Conservation (phyloP, 1,140 invertebrate genomes). For the Drosophila nikananu region DNA sequence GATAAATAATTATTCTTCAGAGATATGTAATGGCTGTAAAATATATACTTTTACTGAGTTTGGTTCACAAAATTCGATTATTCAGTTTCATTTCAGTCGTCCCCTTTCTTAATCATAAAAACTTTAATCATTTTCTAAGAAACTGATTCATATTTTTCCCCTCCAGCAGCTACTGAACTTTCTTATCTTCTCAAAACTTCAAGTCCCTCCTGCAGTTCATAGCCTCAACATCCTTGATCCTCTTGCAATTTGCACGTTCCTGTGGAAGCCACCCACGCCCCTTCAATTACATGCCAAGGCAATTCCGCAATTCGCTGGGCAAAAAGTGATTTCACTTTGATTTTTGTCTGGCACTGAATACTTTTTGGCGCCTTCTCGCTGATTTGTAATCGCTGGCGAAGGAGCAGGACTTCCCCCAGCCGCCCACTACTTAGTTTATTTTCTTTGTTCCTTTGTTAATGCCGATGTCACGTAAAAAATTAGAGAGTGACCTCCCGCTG, state of each 20-base stretch:
- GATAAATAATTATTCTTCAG: not conserved
- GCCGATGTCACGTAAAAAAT: slow-evolving; percentile 78
- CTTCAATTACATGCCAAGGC: slow-evolving; percentile 68
- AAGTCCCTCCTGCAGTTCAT: not conserved
- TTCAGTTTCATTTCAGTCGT: not conserved
- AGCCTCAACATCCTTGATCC: slow-evolving; percentile 26
- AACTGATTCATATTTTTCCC: not conserved
- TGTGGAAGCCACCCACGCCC: slow-evolving; percentile 43
- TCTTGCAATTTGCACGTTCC: slow-evolving; percentile 59
- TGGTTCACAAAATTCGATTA: not conserved
- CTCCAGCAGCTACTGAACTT: not conserved
- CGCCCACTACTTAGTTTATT: slow-evolving; percentile 30
- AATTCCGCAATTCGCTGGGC: slow-evolving; percentile 62
- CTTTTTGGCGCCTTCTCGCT: slow-evolving; percentile 72
- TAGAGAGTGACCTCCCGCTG: slow-evolving; percentile 76
- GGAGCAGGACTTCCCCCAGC: slow-evolving; percentile 18
- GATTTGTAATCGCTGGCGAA: slow-evolving; percentile 52
- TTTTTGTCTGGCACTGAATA: slow-evolving; percentile 71
- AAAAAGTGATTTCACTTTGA: slow-evolving; percentile 64
- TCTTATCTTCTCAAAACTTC: not conserved
- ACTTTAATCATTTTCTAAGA: not conserved
- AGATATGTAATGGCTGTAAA: not conserved
- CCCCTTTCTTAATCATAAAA: too few species aligned
- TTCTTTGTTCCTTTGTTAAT: slow-evolving; percentile 45
- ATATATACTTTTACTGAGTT: not conserved